Evolutionary conservation across 1,140 invertebrate genomes (phyloP), one percentile per base, ranked within the genome.

Genomic region (Panulirus ornatus): DNA sequence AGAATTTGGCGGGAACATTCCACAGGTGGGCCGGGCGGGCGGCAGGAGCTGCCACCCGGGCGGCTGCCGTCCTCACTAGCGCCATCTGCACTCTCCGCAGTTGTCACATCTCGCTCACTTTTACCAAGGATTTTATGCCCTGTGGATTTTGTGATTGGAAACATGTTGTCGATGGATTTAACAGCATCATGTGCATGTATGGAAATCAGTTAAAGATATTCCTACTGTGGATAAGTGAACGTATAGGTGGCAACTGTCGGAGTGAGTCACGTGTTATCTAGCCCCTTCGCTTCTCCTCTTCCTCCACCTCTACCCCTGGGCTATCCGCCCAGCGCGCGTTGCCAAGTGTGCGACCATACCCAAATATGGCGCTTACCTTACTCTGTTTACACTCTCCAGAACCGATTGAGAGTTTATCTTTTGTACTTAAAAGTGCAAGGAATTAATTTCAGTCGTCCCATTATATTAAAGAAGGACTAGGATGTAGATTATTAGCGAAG

Each of bases 1-100:
- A 78, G 27, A 78, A 44, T 44, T 78, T 78, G 75, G 75, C 75
- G 75, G 75, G 75, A 78, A 47, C 75, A 78, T 78, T 78, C 75
- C 75, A 78, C 75, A 78, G 75, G 75, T 78, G 75, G 75, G 75
- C 8, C 75, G 75, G 75, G 75, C 42, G n/a, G 75, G 75, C 42
- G n/a, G 75, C 16, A 44, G 75, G n/a, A 27, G 75, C 44, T 22
- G 75, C 27, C 19, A 27, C 42, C 38, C 19, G 2, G 22, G 22
- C 36, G 75, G 38, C 42, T 22, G 22, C 75, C 42, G 40, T 14
- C 75, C 75, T 44, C 75, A 30, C 75, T 22, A 78, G 75, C 75
- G 75, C 75, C 75, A 78, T 78, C 75, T 78, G 51, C 42, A 2
- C 44, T 40, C 14, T 19, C 42, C n/a, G 1, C 75, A 40, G 51